phyloP scores from a whole-genome alignment of 53 echinoderm and acorn worm species.

The Henricia sp. region DNA sequence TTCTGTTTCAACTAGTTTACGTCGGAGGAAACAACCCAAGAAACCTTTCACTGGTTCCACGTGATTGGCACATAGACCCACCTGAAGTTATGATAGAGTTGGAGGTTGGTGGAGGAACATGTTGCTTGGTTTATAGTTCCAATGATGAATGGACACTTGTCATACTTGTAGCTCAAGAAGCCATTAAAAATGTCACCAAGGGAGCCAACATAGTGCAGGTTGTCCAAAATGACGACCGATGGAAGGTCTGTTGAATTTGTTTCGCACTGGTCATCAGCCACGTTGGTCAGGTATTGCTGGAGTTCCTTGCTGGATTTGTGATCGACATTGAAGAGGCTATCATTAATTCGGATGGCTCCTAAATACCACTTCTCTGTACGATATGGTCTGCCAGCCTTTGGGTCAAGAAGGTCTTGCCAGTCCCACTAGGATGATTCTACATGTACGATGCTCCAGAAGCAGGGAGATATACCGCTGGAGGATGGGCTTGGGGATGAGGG shows the following conservation, averaged over 20 bases:
- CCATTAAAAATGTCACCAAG: slow-evolving; percentile 98
- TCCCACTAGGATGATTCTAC: slow-evolving; percentile 95
- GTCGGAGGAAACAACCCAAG: slow-evolving; percentile 92
- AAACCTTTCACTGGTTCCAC: slow-evolving; percentile 99
- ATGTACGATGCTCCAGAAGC: slow-evolving; percentile 91
- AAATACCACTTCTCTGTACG: slow-evolving; percentile 91
- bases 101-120: slow-evolving; percentile 95
- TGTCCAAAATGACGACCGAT: slow-evolving; percentile 95
- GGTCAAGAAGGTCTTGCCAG: slow-evolving; percentile 97
- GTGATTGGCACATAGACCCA: slow-evolving; percentile 99
- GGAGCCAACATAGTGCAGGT: slow-evolving; percentile 95
- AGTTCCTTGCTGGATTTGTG: slow-evolving; percentile 99
- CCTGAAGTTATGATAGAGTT: slow-evolving; percentile 99
- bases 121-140: slow-evolving; percentile 99
- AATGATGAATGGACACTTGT: slow-evolving; percentile 99
- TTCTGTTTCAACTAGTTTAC: slow-evolving; percentile 95
- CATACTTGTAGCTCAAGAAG: slow-evolving; percentile 92
- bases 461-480: slow-evolving; percentile 95
- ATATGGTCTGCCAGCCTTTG: slow-evolving; percentile 98
- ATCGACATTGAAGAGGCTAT: slow-evolving; percentile 96
- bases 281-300: slow-evolving; percentile 86
- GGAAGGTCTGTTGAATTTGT: slow-evolving; percentile 88
- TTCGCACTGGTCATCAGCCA: slow-evolving; percentile 98
- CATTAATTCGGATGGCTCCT: slow-evolving; percentile 81
- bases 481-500: slow-evolving; percentile 95